Percentiles rank a stretch among this genome's conserved stretches.
Evolutionary conservation across 2,113 vertebrate species (phyloP).

Genomic region (Prochilodus magdalenae): DNA sequence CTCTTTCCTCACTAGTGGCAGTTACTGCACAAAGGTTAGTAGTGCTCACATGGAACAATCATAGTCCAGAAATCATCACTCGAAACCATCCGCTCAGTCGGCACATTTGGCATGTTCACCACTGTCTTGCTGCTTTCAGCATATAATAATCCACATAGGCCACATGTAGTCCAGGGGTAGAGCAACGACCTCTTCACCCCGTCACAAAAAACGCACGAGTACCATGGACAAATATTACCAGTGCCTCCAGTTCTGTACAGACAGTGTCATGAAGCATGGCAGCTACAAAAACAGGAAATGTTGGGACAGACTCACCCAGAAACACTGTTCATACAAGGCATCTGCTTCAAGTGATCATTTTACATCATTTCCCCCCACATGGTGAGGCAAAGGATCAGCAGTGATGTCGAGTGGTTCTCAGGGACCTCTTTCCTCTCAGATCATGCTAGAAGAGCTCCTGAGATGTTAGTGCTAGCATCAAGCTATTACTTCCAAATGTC

Average conservation of each 20-base stretch:
- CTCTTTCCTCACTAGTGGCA: neutral
- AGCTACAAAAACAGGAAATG: neutral
- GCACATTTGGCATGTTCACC: slow-evolving; percentile 6
- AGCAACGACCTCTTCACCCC: neutral
- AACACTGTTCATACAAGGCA: neutral
- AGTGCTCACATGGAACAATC: slow-evolving; percentile 3
- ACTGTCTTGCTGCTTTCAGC: slow-evolving; percentile 4
- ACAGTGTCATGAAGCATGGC: neutral
- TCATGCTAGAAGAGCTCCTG: slow-evolving; percentile 1
- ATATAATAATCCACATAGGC: neutral
- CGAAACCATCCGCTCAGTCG: neutral
- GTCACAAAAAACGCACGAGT: neutral
- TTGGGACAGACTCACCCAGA: neutral
- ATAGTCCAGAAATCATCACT: slow-evolving; percentile 20
- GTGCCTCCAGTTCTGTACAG: neutral
- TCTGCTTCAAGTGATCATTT: neutral
- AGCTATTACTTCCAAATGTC: neutral
- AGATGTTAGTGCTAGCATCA: neutral
- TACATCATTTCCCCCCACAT: neutral
- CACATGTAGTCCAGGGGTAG: neutral
- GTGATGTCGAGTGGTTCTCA: neutral
- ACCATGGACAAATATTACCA: neutral
- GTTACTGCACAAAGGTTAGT: neutral
- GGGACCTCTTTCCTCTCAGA: neutral
- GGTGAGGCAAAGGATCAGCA: neutral